phyloP scores from a whole-genome alignment of 2,888 invertebrate species.

The Coleophora deauratella region DNA sequence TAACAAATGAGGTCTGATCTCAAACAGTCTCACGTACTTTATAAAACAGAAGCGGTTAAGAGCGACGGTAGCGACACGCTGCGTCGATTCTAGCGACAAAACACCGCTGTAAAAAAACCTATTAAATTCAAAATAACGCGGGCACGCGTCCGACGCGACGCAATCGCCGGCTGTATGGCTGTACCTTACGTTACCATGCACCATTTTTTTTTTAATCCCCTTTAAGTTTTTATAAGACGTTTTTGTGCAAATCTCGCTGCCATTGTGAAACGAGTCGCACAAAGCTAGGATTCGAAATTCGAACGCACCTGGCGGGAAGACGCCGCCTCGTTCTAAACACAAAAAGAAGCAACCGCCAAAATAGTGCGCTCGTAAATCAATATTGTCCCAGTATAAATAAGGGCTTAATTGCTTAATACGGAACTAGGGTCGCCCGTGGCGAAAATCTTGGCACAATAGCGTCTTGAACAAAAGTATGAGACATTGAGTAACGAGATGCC shows the following conservation, averaged over 20 bases:
- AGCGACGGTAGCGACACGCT: constrained; percentile 24
- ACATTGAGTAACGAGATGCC: constrained; percentile 66
- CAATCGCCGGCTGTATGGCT: constrained; percentile 23
- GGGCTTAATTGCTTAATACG: constrained; percentile 50
- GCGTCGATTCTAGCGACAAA: constrained; percentile 22
- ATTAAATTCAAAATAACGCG: constrained; percentile 35
- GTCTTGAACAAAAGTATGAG: constrained; percentile 47
- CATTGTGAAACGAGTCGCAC: constrained; percentile 53
- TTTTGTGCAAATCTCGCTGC: constrained; percentile 69
- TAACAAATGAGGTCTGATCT: constrained; percentile 11
- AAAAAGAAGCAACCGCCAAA: constrained; percentile 38
- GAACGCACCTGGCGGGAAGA: constrained; percentile 62
- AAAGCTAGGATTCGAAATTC: constrained; percentile 42
- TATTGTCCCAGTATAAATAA: constrained; percentile 50
- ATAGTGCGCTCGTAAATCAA: constrained; percentile 44
- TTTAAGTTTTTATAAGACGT: constrained; percentile 45
- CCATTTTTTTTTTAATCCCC: constrained; percentile 38
- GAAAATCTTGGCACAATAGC: constrained; percentile 41
- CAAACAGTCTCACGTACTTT: constrained; percentile 13
- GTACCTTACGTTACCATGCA: constrained; percentile 36
- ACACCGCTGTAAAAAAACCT: constrained; percentile 33
- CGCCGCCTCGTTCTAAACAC: constrained; percentile 18
- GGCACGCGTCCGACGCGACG: constrained; percentile 55
- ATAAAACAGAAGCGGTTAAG: constrained; percentile 14
- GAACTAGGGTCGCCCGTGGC: constrained; percentile 31